phyloP scores from a whole-genome alignment of 1,140 invertebrate species.

The Muscidifurax raptorellus region DNA sequence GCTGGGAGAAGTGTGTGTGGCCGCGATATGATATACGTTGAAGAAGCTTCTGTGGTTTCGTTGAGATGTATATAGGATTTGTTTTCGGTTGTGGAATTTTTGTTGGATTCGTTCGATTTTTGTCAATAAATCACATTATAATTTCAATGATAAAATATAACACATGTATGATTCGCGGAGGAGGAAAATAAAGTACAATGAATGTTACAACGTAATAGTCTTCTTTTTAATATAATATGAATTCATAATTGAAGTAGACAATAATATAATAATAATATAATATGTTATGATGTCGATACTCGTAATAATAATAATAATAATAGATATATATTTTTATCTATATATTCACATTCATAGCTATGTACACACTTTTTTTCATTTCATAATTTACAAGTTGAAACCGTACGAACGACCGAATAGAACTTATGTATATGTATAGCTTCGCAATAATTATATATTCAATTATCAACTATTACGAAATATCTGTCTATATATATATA shows the following conservation, averaged over 20 bases:
- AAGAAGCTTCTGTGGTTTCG: not conserved
- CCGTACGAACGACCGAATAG: conserved; percentile 71
- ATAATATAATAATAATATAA: conserved; percentile 72
- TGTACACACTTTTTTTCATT: conserved; percentile 67
- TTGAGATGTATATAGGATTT: not conserved
- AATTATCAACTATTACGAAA: conserved; percentile 56
- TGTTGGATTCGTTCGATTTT: too few relatives aligned
- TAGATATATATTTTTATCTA: conserved; percentile 72
- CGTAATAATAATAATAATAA: conserved; percentile 69
- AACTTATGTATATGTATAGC: conserved; percentile 51
- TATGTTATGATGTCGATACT: conserved; percentile 53
- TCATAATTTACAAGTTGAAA: conserved; percentile 71
- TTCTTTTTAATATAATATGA: conserved; percentile 75
- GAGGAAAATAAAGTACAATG: conserved; percentile 53
- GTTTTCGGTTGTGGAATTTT: too few relatives aligned
- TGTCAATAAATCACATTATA: too few relatives aligned
- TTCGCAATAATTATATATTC: conserved; percentile 65
- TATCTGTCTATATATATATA: too few relatives aligned
- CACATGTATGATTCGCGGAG: too few relatives aligned
- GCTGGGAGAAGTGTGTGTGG: not conserved
- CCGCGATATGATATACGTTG: not conserved
- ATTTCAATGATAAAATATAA: too few relatives aligned
- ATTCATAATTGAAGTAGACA: conserved; percentile 73
- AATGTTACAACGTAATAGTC: conserved; percentile 72
- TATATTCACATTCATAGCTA: conserved; percentile 75